Evolutionary conservation across 1,140 invertebrate species (phyloP).

Genomic region (Aphelinus certus): DNA sequence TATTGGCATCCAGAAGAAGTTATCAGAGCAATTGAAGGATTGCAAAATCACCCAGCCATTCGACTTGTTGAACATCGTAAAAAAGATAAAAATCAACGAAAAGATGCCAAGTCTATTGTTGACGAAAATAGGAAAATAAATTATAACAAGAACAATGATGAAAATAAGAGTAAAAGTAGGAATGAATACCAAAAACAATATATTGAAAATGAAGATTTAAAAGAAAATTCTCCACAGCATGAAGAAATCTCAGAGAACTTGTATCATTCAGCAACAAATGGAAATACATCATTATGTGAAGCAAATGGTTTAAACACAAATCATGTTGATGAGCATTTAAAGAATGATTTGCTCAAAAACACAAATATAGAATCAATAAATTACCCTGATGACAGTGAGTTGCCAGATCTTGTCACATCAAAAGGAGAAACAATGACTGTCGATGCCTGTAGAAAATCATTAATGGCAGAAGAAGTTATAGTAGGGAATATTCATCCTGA

Average conservation of each 20-base stretch:
- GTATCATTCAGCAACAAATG: too few species aligned
- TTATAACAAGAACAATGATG: not conserved
- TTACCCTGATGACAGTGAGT: too few species aligned
- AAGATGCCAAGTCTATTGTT: not conserved
- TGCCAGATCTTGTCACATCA: too few species aligned
- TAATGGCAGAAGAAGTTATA: constrained; percentile 49
- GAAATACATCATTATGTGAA: too few species aligned
- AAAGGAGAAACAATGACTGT: too few species aligned
- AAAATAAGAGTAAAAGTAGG: not conserved
- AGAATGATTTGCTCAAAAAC: too few species aligned
- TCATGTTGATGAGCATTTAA: too few species aligned
- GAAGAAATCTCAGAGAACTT: too few species aligned
- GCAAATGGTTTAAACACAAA: too few species aligned
- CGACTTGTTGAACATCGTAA: constrained; percentile 25
- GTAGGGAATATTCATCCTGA: constrained; percentile 52
- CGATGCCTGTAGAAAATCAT: constrained; percentile 1
- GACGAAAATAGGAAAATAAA: constrained; percentile 2
- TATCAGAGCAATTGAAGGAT: constrained; percentile 36
- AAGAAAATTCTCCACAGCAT: too few species aligned
- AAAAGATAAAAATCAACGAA: not conserved
- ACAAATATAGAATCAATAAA: too few species aligned
- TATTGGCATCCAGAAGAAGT: constrained; percentile 36
- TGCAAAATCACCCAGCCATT: constrained; percentile 39
- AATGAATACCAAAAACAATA: not conserved
- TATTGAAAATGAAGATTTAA: too few species aligned